phyloP scores from a whole-genome alignment of 2,113 vertebrate species.

The Anolis carolinensis region DNA sequence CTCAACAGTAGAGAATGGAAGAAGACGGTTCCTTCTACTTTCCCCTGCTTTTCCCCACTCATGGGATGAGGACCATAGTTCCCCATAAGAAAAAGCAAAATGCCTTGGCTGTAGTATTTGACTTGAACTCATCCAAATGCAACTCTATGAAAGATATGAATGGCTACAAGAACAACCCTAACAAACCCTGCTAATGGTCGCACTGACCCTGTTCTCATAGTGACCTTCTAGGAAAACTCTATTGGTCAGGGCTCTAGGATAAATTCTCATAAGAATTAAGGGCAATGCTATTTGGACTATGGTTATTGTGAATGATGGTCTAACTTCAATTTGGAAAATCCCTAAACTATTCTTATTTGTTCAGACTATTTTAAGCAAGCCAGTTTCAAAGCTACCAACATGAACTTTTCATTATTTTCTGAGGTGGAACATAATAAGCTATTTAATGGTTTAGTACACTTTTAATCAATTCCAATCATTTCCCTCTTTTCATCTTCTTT shows the following conservation, averaged over 20 bases:
- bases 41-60: no score
- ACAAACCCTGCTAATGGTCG: background rate
- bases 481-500: background rate
- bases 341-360: background rate
- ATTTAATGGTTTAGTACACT: background rate
- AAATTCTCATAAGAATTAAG: background rate
- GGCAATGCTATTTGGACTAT: background rate
- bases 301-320: background rate
- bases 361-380: background rate
- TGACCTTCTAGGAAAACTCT: background rate
- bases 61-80: no score
- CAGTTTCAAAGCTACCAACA: background rate
- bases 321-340: background rate
- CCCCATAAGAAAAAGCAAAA: no score
- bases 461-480: background rate
- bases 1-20: no score
- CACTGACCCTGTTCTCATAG: background rate
- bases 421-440: background rate
- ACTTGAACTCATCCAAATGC: no score
- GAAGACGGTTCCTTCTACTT: no score
- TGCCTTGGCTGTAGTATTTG: no score
- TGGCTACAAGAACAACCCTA: no score
- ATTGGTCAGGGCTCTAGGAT: background rate
- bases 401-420: background rate
- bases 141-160: no score